phyloP scores from a whole-genome alignment of 2,888 invertebrate species.

The Pyrrhosoma nymphula region DNA sequence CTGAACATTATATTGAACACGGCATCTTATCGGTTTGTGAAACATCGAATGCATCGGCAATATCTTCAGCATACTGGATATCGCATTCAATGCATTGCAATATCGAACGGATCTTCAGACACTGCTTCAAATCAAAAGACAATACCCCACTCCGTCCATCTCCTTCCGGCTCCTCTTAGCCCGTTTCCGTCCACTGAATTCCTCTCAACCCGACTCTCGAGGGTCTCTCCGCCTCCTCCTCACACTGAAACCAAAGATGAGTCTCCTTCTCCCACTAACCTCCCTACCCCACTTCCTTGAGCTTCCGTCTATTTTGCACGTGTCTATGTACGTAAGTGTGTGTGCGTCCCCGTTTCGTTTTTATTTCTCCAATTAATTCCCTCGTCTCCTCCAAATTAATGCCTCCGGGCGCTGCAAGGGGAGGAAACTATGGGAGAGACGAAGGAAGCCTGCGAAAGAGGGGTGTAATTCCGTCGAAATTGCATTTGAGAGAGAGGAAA shows the following conservation, averaged over 20 bases:
- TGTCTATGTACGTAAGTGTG: background rate
- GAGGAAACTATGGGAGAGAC: background rate
- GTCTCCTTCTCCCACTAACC: background rate
- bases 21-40: too few species aligned
- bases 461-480: conserved; percentile 16
- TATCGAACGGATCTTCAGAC: too few species aligned
- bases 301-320: background rate
- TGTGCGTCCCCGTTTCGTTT: background rate
- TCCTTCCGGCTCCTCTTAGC: background rate
- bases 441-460: background rate
- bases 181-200: background rate
- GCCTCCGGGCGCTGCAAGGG: background rate
- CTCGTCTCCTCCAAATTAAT: conserved; percentile 21
- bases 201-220: background rate
- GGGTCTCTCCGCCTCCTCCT: background rate
- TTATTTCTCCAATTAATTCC: conserved; percentile 36
- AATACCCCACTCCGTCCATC: background rate
- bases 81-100: background rate
- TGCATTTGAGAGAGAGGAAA: background rate
- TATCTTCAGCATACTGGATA: background rate
- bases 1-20: too few species aligned
- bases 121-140: background rate
- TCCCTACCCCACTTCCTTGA: background rate
- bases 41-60: background rate
- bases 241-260: too few species aligned